Percentiles rank a stretch among this genome's conserved stretches.
phyloP scores from a whole-genome alignment of 2,113 vertebrate species.

The Mesitornis unicolor region DNA sequence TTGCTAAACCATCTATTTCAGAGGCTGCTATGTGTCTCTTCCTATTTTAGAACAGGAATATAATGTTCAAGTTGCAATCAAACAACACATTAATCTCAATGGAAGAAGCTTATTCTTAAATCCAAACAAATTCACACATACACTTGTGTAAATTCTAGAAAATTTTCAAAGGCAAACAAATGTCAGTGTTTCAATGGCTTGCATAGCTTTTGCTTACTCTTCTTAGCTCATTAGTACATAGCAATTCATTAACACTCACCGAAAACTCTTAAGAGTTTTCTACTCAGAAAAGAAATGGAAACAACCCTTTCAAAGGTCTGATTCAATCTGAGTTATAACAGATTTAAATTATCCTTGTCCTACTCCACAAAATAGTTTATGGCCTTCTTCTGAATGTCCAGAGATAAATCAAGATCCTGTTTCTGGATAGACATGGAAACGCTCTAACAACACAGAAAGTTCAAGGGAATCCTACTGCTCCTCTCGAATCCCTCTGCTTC shows the following conservation, averaged over 20 bases:
- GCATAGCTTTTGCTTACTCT: not conserved
- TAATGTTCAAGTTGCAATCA: not conserved
- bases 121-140: not conserved
- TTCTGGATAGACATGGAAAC: not conserved
- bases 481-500: not conserved
- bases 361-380: not conserved
- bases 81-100: not conserved
- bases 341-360: not conserved
- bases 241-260: not conserved
- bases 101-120: not conserved
- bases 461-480: not conserved
- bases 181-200: not conserved
- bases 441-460: not conserved
- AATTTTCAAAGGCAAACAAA: not conserved
- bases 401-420: not conserved
- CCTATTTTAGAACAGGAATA: not conserved
- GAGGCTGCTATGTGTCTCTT: not conserved
- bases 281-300: not conserved
- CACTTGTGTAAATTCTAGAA: not conserved
- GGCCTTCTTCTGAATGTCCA: not conserved
- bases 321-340: not conserved
- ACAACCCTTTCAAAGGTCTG: not conserved
- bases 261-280: not conserved
- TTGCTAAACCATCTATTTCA: not conserved
- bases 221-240: not conserved